Evolutionary conservation across 2,888 invertebrate genomes (phyloP).

Genomic region (Dichetophora obliterata): DNA sequence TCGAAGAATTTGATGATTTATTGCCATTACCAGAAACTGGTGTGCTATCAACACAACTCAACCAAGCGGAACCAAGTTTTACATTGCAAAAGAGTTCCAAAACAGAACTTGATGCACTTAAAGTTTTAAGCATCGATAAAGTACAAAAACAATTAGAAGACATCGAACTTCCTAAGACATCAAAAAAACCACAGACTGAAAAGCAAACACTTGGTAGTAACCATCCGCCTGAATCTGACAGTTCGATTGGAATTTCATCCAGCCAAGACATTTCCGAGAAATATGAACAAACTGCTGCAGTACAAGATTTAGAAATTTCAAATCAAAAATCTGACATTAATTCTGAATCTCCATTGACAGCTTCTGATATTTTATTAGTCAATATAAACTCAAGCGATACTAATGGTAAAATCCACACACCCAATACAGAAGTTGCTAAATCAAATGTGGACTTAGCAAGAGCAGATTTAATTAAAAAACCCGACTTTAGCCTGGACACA

Average conservation of each 20-base stretch:
- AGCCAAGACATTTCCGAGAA: not conserved
- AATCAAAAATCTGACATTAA: not conserved
- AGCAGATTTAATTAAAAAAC: not conserved
- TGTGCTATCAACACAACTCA: too few relatives aligned
- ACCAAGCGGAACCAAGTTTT: too few relatives aligned
- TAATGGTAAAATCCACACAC: not conserved
- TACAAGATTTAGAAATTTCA: not conserved
- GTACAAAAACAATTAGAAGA: too few relatives aligned
- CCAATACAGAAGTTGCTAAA: not conserved
- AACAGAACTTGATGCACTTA: not conserved
- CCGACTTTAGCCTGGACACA: not conserved
- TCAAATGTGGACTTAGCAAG: not conserved
- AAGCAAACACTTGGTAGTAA: not conserved
- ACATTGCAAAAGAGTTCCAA: not conserved
- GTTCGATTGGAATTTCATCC: not conserved
- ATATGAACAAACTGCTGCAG: not conserved
- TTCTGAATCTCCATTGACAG: not conserved
- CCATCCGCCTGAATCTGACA: not conserved
- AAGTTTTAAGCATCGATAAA: not conserved
- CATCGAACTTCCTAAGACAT: not conserved
- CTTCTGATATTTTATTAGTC: not conserved
- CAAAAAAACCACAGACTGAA: not conserved
- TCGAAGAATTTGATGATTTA: too few relatives aligned
- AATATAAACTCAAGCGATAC: not conserved
- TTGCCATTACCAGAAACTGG: too few relatives aligned